Percentiles rank a stretch among this genome's conserved stretches.
These are phyloP conservation scores for Oligia latruncula DNA, from an alignment of 2,888 invertebrate species.

Conservation along the genomic window DNA sequence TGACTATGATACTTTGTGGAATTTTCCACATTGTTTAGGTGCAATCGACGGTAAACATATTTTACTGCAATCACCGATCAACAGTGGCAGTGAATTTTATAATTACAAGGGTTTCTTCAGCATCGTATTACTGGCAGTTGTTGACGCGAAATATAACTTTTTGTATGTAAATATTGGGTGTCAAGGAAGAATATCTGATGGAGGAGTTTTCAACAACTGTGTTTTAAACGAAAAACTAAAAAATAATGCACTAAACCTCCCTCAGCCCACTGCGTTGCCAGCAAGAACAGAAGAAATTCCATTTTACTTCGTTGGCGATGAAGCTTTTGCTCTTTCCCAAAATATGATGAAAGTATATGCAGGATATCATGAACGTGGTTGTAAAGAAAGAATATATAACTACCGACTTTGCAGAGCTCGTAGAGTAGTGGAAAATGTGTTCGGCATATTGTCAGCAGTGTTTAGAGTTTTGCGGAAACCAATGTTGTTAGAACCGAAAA, in stretches of 20 bases:
- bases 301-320: conserved; percentile 20
- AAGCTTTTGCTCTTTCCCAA: conserved; percentile 42
- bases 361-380: background rate
- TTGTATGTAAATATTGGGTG: background rate
- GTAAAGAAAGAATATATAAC: background rate
- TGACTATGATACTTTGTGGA: conserved; percentile 21
- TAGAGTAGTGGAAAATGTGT: too few species aligned
- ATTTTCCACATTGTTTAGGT: conserved; percentile 39
- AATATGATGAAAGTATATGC: conserved; percentile 7
- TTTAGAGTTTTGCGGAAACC: conserved; percentile 11
- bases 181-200: conserved; percentile 8
- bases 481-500: background rate
- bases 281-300: conserved; percentile 19
- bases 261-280: conserved; percentile 13
- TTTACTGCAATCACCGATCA: conserved; percentile 1
- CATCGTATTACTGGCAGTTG: background rate
- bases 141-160: background rate
- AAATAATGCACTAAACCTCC: conserved; percentile 8
- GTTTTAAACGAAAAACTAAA: conserved; percentile 3
- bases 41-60: background rate
- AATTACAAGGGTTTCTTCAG: background rate
- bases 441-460: background rate
- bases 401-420: background rate
- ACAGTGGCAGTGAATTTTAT: conserved; percentile 3
- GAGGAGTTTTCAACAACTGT: background rate